phyloP scores from a whole-genome alignment of 2,888 invertebrate genomes.

The Luperina nickerlii region DNA sequence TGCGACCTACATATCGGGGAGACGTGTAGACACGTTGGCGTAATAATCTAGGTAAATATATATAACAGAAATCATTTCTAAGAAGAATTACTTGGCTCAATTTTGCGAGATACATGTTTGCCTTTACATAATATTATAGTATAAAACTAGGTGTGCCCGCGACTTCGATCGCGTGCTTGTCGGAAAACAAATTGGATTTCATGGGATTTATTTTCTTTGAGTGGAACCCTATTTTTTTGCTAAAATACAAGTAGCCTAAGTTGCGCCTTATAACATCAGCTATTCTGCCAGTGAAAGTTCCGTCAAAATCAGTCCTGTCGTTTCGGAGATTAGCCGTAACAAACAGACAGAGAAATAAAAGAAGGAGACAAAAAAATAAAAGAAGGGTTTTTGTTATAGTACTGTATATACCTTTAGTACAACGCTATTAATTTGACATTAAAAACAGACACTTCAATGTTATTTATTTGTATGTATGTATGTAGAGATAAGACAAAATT shows the following conservation, averaged over 20 bases:
- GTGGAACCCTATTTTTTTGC: neutral
- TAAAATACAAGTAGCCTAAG: neutral
- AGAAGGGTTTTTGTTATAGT: neutral
- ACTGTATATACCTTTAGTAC: neutral
- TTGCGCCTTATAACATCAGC: neutral
- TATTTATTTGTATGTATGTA: neutral
- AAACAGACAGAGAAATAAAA: neutral
- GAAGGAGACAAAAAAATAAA: too few species aligned
- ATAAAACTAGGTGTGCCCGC: neutral
- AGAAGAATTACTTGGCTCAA: neutral
- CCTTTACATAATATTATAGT: neutral
- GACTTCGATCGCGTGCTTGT: neutral
- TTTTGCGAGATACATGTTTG: neutral
- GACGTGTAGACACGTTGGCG: neutral
- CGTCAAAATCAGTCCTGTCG: neutral
- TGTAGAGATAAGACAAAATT: neutral
- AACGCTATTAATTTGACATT: neutral
- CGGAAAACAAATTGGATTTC: neutral
- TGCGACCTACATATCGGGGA: neutral
- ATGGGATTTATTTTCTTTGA: neutral
- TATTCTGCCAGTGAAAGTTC: neutral
- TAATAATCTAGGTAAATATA: neutral
- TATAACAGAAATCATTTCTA: conserved; percentile 1
- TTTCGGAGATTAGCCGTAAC: neutral
- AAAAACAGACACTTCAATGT: neutral